Evolutionary conservation across 92 coral and sea anemone genomes (phyloP).

Genomic region (Desmophyllum pertusum): DNA sequence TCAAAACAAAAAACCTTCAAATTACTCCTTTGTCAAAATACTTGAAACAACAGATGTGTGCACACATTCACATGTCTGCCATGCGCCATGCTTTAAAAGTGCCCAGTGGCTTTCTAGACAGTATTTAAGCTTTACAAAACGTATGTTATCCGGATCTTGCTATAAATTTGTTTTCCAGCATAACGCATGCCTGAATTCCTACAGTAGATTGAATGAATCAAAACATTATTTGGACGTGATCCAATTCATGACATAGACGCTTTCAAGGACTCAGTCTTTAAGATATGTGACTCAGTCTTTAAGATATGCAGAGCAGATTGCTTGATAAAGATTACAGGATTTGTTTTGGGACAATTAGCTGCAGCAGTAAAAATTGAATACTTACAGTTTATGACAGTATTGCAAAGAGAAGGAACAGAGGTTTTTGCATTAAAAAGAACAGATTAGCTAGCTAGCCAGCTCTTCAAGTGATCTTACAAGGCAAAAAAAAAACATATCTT

Average conservation of each 20-base stretch:
- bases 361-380: neutral
- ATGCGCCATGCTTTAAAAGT: neutral
- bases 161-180: neutral
- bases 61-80: neutral
- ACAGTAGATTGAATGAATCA: neutral
- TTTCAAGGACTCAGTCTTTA: neutral
- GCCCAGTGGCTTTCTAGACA: neutral
- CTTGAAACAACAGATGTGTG: neutral
- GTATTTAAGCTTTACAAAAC: neutral
- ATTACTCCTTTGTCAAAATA: neutral
- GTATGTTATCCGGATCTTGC: neutral
- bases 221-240: neutral
- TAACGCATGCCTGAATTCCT: neutral
- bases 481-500: neutral
- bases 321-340: neutral
- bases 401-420: neutral
- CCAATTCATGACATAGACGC: neutral
- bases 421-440: neutral
- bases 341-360: neutral
- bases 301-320: neutral
- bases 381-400: constrained; percentile 2
- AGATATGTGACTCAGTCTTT: neutral
- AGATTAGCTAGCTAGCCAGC: neutral
- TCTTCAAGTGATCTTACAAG: no score
- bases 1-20: neutral